Base-by-base conservation (phyloP, 2,797 vertebrate species). In the Prionace glauca region DNA sequence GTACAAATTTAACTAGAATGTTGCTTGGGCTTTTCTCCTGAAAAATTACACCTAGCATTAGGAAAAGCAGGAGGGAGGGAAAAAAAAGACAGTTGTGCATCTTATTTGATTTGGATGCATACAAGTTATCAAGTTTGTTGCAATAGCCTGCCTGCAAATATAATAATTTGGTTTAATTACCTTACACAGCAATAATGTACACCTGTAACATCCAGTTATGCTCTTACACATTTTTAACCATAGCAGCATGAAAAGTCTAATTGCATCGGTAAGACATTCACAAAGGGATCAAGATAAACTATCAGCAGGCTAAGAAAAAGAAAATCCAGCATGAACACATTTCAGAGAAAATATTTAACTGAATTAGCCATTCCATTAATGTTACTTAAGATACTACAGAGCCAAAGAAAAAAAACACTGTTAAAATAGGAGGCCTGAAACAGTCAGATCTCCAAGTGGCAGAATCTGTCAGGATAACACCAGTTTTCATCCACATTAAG, bases 221-320 rank as follows among this genome's bases (percentile, higher is more conserved):
- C 96, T 96, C 11, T 62, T 95, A 97, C 87, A 96, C 67, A 96
- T 97, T 45, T 95, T 94, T 95, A 95, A 94, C 96, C 96, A 96
- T 96, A 97, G 97, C 96, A 97, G 97, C 97, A 98, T 98, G 97
- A 98, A 98, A 98, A 98, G 97, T 97, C 97, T 97, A 97, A 97
- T 96, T 96, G 67, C 96, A 97, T 97, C 97, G 96, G 97, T 96
- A 96, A 97, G 96, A 97, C 96, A 96, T 97, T 97, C 96, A 96
- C 96, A 97, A 97, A 97, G 96, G 96, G 96, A 96, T 94, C 96
- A 96, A 74, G 26, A 96, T 96, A 97, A 97, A 96, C 96, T 95
- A 97, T 95, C 0, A 0, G 74, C 95, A 96, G 96, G 96, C 0
- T 93, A 95, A 94, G 96, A 96, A 93, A 10, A 96, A 50, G 41